Percentiles rank a stretch among this genome's conserved stretches.
Evolutionary conservation across 2,888 invertebrate genomes (phyloP).

Genomic region (Megamerina dolium): DNA sequence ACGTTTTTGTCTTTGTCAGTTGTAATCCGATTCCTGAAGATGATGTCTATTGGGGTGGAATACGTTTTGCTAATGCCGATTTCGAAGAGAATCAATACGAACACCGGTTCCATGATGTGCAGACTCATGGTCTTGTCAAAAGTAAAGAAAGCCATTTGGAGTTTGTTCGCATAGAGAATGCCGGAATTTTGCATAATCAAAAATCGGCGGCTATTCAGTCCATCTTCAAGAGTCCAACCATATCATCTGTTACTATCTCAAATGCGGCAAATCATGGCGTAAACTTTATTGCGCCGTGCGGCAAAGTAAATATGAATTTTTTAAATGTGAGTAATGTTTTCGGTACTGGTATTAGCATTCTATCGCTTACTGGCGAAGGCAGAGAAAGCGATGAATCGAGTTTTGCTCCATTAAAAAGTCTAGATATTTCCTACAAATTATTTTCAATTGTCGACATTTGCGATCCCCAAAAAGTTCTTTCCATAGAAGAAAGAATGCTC

Average conservation of each 20-base stretch:
- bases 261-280: constrained; percentile 87
- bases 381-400: constrained; percentile 82
- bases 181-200: constrained; percentile 92
- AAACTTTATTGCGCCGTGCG: constrained; percentile 82
- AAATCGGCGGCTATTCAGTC: constrained; percentile 89
- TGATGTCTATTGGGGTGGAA: constrained; percentile 88
- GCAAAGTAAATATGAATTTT: constrained; percentile 69
- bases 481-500: constrained; percentile 81
- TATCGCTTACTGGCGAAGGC: constrained; percentile 89
- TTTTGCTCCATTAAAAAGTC: constrained; percentile 74
- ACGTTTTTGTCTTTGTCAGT: constrained; percentile 86
- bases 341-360: constrained; percentile 84
- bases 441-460: constrained; percentile 96
- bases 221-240: constrained; percentile 76
- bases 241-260: constrained; percentile 75
- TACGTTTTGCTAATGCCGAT: constrained; percentile 83
- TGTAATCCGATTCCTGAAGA: constrained; percentile 63
- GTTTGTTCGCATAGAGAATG: constrained; percentile 79
- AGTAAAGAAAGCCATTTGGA: constrained; percentile 72
- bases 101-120: constrained; percentile 72
- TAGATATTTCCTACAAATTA: constrained; percentile 81
- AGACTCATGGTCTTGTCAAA: constrained; percentile 66
- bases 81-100: constrained; percentile 83
- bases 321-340: constrained; percentile 72
- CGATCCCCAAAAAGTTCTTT: constrained; percentile 86